Base-by-base conservation (phyloP, 2,888 invertebrate genomes). In the Biston betularia region DNA sequence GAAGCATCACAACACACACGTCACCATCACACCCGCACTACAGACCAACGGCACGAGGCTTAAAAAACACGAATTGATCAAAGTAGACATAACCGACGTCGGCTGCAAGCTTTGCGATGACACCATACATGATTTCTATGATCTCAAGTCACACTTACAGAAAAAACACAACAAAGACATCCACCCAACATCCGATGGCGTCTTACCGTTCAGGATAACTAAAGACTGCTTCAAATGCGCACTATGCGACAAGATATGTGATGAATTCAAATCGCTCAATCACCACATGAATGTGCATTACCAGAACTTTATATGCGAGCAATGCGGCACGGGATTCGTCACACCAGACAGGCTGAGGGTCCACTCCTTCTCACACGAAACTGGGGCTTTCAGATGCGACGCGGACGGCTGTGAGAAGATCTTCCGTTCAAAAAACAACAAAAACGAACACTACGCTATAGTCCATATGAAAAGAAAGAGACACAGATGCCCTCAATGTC, bases 251-350 rank as follows among this genome's bases (percentile, higher is more conserved):
- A 82, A 84, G 46, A 83, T 75, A 45, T 92, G 81, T 60, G 80
- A 83, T 0, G 90, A 92, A 45, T 93, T 86, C 59, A 91, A 89
- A 70, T 82, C 89, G 6, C 66, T 93, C 0, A 92, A 92, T 40
- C 89, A 91, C n/a, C 93, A 93, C 53, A 93, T 93, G 93, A 93
- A 93, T 59, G 73, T 87, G 0, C 93, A 93, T 70, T 93, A 87
- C 60, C 90, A 89, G 69, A 90, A 93, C 70, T 93, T 87, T 58
- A 92, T 93, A 44, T 93, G 93, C 59, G 92, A 92, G 49, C 87
- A 86, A 63, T 93, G 93, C 56, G 93, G 93, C 0, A 75, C 86
- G 0, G 93, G 92, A 0, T 93, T 93, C 42, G 83, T 92, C 3
- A 90, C 92, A 0, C 89, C 90, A 0, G 88, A 88, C 33, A 78